These are phyloP conservation scores for Cryptops parisi DNA, from an alignment of 2,888 invertebrate species.

Conservation along the genomic window DNA sequence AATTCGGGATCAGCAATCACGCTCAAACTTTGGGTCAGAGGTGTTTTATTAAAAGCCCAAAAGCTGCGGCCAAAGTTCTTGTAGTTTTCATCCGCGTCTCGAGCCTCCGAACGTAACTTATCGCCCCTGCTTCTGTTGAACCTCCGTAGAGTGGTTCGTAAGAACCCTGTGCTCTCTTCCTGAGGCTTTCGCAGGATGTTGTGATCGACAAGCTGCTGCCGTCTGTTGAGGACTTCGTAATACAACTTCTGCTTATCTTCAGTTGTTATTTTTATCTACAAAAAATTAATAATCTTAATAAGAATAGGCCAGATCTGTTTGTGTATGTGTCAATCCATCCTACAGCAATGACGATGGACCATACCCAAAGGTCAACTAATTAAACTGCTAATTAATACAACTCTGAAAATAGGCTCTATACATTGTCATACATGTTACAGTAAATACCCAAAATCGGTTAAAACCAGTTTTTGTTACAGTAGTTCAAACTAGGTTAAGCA, in stretches of 20 bases:
- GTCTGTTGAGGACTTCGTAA: conserved; percentile 68
- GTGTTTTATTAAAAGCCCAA: conserved; percentile 78
- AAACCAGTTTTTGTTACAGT: no score
- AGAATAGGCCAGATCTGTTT: background rate
- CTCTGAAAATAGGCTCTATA: no score
- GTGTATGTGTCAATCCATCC: background rate
- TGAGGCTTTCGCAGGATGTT: conserved; percentile 67
- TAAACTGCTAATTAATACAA: no score
- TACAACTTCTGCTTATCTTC: conserved; percentile 76
- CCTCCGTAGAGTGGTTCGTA: conserved; percentile 72
- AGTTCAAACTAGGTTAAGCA: no score
- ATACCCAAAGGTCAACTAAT: no score
- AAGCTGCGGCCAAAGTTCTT: conserved; percentile 72
- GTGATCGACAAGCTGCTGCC: conserved; percentile 67
- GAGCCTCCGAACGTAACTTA: conserved; percentile 34
- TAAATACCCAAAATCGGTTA: no score
- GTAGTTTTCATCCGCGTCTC: conserved; percentile 62
- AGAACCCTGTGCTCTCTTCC: conserved; percentile 62
- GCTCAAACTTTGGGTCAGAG: conserved; percentile 65
- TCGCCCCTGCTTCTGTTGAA: conserved; percentile 71
- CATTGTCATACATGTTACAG: no score
- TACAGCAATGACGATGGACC: no score
- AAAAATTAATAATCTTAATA: background rate
- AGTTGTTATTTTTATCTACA: conserved; percentile 52
- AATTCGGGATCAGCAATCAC: conserved; percentile 68